Conservation (phyloP, 2,797 vertebrate genomes). For the Ptychadena robeensis region DNA sequence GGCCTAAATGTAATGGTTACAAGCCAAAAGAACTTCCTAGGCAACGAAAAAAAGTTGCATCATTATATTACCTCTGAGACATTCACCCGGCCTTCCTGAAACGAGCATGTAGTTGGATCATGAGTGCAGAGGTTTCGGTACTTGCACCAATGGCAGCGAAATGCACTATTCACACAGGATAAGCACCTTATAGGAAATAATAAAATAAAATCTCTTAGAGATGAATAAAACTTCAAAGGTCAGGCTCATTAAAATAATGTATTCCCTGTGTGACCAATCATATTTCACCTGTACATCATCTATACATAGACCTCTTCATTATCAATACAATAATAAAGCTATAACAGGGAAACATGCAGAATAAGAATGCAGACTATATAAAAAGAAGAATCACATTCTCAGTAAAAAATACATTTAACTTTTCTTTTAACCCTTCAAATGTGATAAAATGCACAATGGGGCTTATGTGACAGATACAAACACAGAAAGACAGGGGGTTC, state of each 20-base stretch:
- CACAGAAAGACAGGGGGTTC: conserved; percentile 4
- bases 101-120: conserved; percentile 96
- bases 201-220: background rate
- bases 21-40: background rate
- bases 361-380: no score
- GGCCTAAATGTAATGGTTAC: no score
- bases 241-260: no score
- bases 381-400: no score
- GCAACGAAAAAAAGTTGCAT: background rate
- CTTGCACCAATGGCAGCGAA: conserved; percentile 99
- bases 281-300: no score
- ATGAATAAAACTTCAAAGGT: background rate
- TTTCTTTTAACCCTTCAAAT: background rate
- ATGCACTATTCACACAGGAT: conserved; percentile 96
- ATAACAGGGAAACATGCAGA: no score
- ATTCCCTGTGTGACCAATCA: no score
- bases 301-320: no score
- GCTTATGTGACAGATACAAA: background rate
- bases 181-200: conserved; percentile 83
- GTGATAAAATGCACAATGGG: background rate
- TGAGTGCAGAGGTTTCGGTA: conserved; percentile 97
- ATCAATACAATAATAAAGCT: no score
- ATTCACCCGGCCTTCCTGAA: conserved; percentile 97
- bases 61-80: conserved; percentile 84
- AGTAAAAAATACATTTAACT: no score